Percentiles rank a stretch among this genome's conserved stretches.
These are phyloP conservation scores for Pipra filicauda DNA, from an alignment of 2,113 vertebrate genomes.

Conservation along the genomic window DNA sequence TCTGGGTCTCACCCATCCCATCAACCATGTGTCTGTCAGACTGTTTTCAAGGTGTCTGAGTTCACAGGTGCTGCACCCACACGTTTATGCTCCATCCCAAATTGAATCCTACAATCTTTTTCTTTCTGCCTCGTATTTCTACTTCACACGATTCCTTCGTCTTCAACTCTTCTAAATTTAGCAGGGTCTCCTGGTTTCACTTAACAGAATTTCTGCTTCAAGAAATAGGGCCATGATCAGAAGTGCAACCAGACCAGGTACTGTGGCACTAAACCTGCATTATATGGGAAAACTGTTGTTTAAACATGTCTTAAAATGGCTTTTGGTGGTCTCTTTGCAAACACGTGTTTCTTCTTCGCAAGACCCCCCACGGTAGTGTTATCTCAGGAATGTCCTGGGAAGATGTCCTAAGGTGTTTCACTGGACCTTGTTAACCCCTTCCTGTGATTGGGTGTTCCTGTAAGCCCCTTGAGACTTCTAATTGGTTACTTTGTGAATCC, in stretches of 20 bases:
- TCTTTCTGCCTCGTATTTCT: not conserved
- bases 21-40: not conserved
- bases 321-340: too few species aligned
- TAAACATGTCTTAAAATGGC: too few species aligned
- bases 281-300: too few species aligned
- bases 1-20: not conserved
- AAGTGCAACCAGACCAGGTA: not conserved
- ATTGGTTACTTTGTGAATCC: too few species aligned
- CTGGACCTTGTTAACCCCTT: too few species aligned
- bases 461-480: too few species aligned
- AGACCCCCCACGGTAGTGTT: too few species aligned
- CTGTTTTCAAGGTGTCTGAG: not conserved
- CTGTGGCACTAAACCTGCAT: too few species aligned
- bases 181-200: not conserved
- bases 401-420: too few species aligned
- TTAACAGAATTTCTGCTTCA: not conserved
- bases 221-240: not conserved
- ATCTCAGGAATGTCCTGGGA: too few species aligned
- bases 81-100: not conserved
- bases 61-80: not conserved
- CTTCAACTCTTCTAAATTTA: not conserved
- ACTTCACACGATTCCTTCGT: not conserved
- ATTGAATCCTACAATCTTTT: not conserved
- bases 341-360: too few species aligned
- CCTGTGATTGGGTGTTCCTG: too few species aligned